A percentile compares a stretch with the other conserved stretches of the same genome.
Evolutionary conservation across 2,888 invertebrate genomes (phyloP).

Genomic region (Agonopterix alstromeriana): DNA sequence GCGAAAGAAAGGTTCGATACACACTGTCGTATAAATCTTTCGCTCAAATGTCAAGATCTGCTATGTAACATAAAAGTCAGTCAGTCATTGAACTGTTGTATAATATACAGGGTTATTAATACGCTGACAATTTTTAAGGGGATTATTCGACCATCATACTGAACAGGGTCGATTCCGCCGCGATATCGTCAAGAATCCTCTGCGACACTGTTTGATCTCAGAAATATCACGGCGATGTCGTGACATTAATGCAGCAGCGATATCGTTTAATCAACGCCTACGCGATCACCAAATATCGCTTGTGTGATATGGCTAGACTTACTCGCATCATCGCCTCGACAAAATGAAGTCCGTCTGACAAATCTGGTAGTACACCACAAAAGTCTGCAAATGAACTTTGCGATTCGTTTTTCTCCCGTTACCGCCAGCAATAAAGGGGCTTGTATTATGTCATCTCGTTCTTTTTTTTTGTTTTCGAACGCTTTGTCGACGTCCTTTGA

Average conservation of each 20-base stretch:
- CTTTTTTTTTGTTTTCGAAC: constrained; percentile 7
- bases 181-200: no score
- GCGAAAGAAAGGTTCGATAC: constrained; percentile 2
- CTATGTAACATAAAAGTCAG: no score
- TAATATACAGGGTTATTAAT: no score
- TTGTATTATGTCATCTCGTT: constrained; percentile 5
- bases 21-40: constrained; percentile 2
- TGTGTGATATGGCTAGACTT: no score
- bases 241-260: not conserved
- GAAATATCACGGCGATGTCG: not conserved
- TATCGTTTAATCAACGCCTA: not conserved
- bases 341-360: no score
- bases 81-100: no score
- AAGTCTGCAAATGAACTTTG: constrained; percentile 32
- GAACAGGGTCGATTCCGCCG: not conserved
- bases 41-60: not conserved
- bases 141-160: no score
- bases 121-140: no score
- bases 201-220: not conserved
- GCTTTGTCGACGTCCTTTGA: not conserved
- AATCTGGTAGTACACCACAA: no score
- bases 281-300: not conserved
- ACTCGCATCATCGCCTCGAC: no score
- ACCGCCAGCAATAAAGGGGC: constrained; percentile 9
- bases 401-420: constrained; percentile 23